These are phyloP conservation scores for Acrocephalus kingi DNA, from an alignment of 2,113 vertebrate species.

Conservation along the genomic window DNA sequence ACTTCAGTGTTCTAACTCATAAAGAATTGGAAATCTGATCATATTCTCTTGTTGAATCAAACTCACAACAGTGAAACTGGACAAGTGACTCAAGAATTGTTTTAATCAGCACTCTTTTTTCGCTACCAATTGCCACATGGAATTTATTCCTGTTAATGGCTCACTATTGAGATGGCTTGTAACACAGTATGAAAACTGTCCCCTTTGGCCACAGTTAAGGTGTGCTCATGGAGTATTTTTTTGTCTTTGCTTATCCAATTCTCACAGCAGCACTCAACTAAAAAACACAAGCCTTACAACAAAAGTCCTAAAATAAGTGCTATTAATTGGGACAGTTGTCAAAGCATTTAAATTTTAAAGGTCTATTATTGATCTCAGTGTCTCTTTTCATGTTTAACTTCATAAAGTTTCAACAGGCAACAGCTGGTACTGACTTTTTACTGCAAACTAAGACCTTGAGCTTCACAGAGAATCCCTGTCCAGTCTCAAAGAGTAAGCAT, in stretches of 20 bases:
- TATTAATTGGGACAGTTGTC: background rate
- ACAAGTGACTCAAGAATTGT: background rate
- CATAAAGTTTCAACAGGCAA: background rate
- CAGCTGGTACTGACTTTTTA: background rate
- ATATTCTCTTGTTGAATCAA: background rate
- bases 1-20: background rate
- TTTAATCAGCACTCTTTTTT: background rate
- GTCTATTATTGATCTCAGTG: background rate
- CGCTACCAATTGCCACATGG: background rate
- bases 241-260: constrained; percentile 12
- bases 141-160: background rate
- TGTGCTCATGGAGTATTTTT: background rate
- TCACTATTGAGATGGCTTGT: background rate
- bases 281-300: background rate
- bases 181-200: background rate
- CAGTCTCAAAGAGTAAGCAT: background rate
- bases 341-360: constrained; percentile 18
- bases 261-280: background rate
- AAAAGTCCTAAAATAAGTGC: background rate
- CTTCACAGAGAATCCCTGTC: background rate
- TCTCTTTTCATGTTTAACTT: background rate
- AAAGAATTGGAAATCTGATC: background rate
- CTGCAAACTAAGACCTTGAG: background rate
- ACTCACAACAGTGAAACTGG: background rate
- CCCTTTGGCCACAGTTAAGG: constrained; percentile 9